phyloP scores from a whole-genome alignment of 2,113 vertebrate species.

The Glaucidium brasilianum region DNA sequence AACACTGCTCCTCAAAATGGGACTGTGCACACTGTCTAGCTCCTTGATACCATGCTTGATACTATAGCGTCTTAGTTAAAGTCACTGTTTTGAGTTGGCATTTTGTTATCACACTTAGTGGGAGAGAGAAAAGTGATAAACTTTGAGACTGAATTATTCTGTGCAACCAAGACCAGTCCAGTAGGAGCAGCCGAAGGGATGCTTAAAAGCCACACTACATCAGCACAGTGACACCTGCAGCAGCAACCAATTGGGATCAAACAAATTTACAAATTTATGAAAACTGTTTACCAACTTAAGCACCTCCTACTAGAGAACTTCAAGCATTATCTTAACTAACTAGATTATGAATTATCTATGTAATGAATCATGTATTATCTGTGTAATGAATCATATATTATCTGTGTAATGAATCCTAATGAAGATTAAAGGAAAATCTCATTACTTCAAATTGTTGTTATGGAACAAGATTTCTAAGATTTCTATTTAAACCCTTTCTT shows the following conservation, averaged over 20 bases:
- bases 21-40: not conserved
- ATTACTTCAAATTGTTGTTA: not conserved
- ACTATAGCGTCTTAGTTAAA: not conserved
- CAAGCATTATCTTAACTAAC: slow-evolving; percentile 5
- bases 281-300: not conserved
- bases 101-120: not conserved
- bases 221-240: not conserved
- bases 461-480: not conserved
- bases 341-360: not conserved
- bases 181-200: not conserved
- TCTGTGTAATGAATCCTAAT: not conserved
- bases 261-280: not conserved
- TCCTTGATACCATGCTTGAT: not conserved
- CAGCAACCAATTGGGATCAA: not conserved
- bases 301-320: not conserved
- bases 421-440: slow-evolving; percentile 30
- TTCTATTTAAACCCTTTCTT: not conserved
- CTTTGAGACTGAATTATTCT: not conserved
- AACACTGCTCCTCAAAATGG: not conserved
- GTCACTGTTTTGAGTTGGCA: not conserved
- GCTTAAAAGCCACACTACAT: not conserved
- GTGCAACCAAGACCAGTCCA: not conserved
- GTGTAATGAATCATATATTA: not conserved
- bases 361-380: not conserved
- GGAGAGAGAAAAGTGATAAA: not conserved